Base-by-base conservation (phyloP, 1,140 invertebrate species). In the Frieseomelitta varia region DNA sequence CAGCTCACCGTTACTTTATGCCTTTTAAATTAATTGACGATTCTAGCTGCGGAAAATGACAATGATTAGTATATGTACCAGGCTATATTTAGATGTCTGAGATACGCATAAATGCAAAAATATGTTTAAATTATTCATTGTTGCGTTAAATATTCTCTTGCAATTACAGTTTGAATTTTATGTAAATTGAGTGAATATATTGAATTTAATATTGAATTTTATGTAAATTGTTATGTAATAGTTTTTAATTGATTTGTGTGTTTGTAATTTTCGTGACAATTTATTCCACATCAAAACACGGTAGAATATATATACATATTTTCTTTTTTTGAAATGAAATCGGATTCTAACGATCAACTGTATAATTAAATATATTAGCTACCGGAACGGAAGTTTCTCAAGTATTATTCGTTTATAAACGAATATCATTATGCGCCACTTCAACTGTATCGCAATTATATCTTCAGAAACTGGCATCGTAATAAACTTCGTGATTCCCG, bases 1-100 rank as follows among this genome's bases (percentile, higher is more conserved):
- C 83, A 65, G 39, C 71, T 84, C 53, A 76, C 86, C 58, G 65
- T 84, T 88, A 84, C 21, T 65, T 12, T 17, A 51, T 79, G 39
- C 55, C 30, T 55, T 85, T 78, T 76, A 34, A 24, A 67, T 84
- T 55, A 73, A 55, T 14, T 4, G n/a, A 53, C 39, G 47, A 63
- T 47, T 63, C 27, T 3, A 2, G 1, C 19, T 21, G 34, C 6
- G 6, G 19, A 15, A 15, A n/a, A 81, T 6, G 12, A 24, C 14
- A 15, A 30, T 19, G 11, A 12, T 61, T 61, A 78, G n/a, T n/a
- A 24, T 19, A 63, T 12, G 10, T 21, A 11, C 17, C 39, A 67
- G 4, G 24, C 24, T 3, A 53, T 19, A 8, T 39, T 69, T 56
- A 68, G 39, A n/a, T 15, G 4, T 55, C 14, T 17, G 0, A 34